Evolutionary conservation across 2,797 vertebrate species (phyloP).

Genomic region (Erethizon dorsatum): DNA sequence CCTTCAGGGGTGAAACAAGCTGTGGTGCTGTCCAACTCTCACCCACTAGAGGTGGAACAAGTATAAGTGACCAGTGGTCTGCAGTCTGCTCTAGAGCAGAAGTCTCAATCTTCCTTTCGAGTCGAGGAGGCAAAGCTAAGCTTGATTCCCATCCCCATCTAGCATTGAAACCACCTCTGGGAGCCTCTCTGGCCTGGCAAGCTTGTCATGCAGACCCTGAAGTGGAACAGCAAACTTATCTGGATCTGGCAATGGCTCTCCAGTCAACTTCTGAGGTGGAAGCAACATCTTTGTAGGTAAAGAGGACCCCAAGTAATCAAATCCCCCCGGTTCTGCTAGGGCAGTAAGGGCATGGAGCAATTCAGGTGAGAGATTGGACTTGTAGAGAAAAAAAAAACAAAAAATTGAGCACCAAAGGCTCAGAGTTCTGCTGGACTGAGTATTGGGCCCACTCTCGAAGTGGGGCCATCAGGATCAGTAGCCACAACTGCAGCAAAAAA

Average conservation of each 20-base stretch:
- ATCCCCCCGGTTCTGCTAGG: too few species aligned
- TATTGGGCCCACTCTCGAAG: background rate
- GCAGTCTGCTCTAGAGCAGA: background rate
- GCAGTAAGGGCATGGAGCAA: background rate
- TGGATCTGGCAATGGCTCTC: background rate
- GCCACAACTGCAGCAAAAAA: background rate
- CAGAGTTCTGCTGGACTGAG: background rate
- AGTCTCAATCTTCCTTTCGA: background rate
- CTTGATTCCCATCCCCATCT: background rate
- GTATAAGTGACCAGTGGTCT: background rate
- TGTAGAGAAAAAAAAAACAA: background rate
- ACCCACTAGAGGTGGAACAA: background rate
- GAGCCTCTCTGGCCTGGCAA: background rate
- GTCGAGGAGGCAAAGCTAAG: background rate
- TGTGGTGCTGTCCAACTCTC: background rate
- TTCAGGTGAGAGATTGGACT: background rate
- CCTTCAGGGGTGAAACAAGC: background rate
- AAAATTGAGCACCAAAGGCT: accelerated
- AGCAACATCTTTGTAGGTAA: background rate
- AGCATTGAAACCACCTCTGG: background rate
- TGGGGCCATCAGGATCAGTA: background rate
- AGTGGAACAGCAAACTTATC: background rate
- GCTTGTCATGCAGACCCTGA: background rate
- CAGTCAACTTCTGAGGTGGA: background rate
- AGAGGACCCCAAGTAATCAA: background rate